phyloP scores from a whole-genome alignment of 2,797 vertebrate species.

The Crax fasciolata region DNA sequence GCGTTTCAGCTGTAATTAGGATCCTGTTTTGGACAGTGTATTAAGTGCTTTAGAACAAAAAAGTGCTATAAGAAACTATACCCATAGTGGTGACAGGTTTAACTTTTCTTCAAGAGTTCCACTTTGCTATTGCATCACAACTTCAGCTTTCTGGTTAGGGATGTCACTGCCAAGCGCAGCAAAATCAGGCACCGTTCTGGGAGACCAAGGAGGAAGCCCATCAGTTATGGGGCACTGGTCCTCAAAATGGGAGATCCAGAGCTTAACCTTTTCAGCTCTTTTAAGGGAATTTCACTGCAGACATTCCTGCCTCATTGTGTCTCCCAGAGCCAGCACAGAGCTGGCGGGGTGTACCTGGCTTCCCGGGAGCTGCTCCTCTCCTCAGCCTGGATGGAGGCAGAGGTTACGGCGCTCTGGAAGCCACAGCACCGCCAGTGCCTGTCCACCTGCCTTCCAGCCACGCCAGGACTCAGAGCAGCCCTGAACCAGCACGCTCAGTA shows the following conservation, averaged over 20 bases:
- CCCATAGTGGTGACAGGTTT: neutral
- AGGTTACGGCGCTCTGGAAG: neutral
- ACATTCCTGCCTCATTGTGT: accelerated
- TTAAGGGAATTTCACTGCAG: neutral
- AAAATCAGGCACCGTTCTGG: neutral
- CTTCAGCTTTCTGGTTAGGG: neutral
- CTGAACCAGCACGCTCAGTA: neutral
- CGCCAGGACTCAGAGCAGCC: neutral
- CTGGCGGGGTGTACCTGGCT: neutral
- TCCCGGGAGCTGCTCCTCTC: neutral
- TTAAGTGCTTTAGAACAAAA: slow-evolving; percentile 67
- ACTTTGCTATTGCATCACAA: neutral
- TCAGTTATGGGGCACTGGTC: neutral
- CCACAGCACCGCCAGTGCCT: accelerated
- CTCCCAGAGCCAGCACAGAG: neutral
- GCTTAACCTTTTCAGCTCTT: neutral
- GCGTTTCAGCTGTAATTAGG: neutral
- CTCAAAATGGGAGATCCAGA: neutral
- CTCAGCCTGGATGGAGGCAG: neutral
- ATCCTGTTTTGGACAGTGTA: neutral
- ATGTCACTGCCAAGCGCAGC: neutral
- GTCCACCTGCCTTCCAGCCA: neutral
- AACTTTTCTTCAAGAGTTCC: neutral
- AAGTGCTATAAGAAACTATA: slow-evolving; percentile 51
- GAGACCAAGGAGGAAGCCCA: neutral